Evolutionary conservation across 2,797 vertebrate species (phyloP), one percentile per base, ranked within the genome.

Genomic region (Tauraco hartlaubi): DNA sequence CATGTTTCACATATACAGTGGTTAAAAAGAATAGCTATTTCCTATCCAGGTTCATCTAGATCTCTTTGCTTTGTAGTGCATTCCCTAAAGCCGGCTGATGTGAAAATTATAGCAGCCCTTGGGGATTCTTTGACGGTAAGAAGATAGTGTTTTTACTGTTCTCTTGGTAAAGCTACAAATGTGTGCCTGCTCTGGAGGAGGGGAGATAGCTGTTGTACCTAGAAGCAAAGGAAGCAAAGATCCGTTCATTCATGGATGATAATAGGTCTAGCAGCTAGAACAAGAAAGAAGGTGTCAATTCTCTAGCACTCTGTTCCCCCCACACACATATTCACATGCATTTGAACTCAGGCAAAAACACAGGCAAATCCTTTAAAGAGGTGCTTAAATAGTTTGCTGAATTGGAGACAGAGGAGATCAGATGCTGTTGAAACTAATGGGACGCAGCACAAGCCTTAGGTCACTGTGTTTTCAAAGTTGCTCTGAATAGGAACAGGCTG

Each of bases 61-160:
- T 81, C 55, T 62, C 5, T 93, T 95, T 97, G 51, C 76, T 63
- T 97, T 96, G 29, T 92, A 99, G 99, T 99, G 78, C 99, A 99
- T 81, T 90, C 96, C 75, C 98, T 99, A 84, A 98, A 98, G 76
- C 99, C 99, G 21, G 99, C 97, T 78, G 99, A 99, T 64, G 96
- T 99, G 66, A 98, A 96, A 79, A 94, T 99, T 15, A 97, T 99
- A 90, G 99, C 98, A 63, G 99, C 99, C 41, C 93, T 99, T 68
- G 99, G 99, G 79, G 99, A 99, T 96, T 99, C 99, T 93, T 93
- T 99, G 90, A 99, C 99, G 11, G 99, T 99, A 97, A 98, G 98
- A 77, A 94, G 26, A 46, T 6, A 9, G 43, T 81, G 52, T 35
- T 92, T 96, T 86, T 92, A 90, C 55, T 71, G 12, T 73, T 85